These are phyloP conservation scores for Phragmatobia fuliginosa DNA, from an alignment of 2,888 invertebrate species.

Conservation along the genomic window DNA sequence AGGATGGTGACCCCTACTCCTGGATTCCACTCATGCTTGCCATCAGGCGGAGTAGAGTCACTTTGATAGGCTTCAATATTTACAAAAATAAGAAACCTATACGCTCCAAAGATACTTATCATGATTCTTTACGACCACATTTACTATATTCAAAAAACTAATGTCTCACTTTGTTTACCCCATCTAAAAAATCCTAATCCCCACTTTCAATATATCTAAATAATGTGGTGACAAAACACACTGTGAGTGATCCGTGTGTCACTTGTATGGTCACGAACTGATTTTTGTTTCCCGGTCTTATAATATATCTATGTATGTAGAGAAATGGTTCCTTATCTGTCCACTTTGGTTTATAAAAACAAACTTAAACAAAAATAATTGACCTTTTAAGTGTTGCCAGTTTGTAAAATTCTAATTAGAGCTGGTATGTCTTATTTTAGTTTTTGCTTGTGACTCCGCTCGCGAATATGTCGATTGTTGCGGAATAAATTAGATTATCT, in stretches of 20 bases:
- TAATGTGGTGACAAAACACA: slow-evolving; percentile 26
- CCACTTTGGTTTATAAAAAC: not conserved
- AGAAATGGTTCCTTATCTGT: not conserved
- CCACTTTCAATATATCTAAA: slow-evolving; percentile 10
- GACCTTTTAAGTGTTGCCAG: not conserved
- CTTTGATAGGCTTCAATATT: no score
- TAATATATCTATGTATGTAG: not conserved
- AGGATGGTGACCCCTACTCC: no score
- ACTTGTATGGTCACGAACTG: slow-evolving; percentile 35
- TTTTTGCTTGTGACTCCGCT: no score
- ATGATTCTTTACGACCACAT: not conserved
- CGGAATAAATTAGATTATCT: no score
- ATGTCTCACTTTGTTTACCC: not conserved
- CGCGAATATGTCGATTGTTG: no score
- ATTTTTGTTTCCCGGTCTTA: slow-evolving; percentile 27
- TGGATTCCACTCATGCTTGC: no score
- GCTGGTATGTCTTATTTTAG: no score
- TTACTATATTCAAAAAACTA: not conserved
- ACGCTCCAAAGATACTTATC: not conserved
- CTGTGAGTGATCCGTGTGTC: slow-evolving; percentile 28
- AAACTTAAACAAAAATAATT: not conserved
- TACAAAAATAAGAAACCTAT: no score
- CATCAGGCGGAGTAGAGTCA: no score
- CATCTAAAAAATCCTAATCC: not conserved
- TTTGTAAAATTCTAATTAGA: not conserved